phyloP scores from a whole-genome alignment of 1,140 invertebrate genomes.

The Trichonephila clavata region DNA sequence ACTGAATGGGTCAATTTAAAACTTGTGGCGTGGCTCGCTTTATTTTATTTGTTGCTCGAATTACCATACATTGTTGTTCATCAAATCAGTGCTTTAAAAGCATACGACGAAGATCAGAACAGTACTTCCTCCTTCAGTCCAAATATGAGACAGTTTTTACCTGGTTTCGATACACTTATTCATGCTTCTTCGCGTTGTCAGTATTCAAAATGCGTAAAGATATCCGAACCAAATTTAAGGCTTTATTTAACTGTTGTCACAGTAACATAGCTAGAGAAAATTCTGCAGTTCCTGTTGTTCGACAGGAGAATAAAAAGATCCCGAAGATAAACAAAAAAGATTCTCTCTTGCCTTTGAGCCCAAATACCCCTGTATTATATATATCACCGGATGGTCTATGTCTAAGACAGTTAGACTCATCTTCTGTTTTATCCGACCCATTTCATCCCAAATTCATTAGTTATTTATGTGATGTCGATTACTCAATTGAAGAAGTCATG shows the following conservation, averaged over 20 bases:
- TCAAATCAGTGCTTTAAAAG: slow-evolving; percentile 51
- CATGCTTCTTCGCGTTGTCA: slow-evolving; percentile 61
- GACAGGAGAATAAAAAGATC: neutral
- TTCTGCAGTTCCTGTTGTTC: slow-evolving; percentile 53
- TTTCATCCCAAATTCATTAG: slow-evolving; percentile 75
- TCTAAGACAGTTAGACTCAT: slow-evolving; percentile 64
- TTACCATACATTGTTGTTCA: slow-evolving; percentile 67
- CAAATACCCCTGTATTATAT: slow-evolving; percentile 78
- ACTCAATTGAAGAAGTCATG: slow-evolving; percentile 20
- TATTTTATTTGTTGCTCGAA: slow-evolving; percentile 62
- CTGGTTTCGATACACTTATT: slow-evolving; percentile 75
- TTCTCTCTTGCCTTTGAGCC: slow-evolving; percentile 49
- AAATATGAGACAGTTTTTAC: slow-evolving; percentile 75
- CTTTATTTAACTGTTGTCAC: slow-evolving; percentile 74
- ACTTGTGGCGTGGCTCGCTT: slow-evolving; percentile 19
- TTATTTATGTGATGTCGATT: slow-evolving; percentile 77
- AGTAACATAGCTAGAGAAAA: slow-evolving; percentile 35
- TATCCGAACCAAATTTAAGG: slow-evolving; percentile 74
- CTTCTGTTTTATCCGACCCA: neutral
- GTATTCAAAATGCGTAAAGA: slow-evolving; percentile 76
- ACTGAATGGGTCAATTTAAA: slow-evolving; percentile 72
- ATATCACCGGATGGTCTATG: slow-evolving; percentile 78
- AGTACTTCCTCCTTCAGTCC: neutral
- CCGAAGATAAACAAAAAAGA: slow-evolving; percentile 56
- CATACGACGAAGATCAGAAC: neutral